A percentile compares a stretch with the other conserved stretches of the same genome.
Evolutionary conservation across 2,797 vertebrate species (phyloP).

Genomic region (Cynodonichthys magdalenae): DNA sequence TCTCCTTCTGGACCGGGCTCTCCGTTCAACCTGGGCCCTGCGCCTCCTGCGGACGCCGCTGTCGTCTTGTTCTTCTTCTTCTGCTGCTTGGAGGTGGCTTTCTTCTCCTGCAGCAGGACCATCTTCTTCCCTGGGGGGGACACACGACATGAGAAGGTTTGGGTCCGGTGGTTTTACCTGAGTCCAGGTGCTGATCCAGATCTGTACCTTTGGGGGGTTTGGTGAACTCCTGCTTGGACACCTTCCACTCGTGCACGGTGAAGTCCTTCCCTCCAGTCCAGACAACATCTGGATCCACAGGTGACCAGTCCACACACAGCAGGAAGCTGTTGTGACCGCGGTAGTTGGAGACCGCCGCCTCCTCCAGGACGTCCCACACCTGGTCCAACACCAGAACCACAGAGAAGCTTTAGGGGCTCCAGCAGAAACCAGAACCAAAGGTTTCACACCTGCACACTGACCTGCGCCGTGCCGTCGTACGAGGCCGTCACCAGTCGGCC

Average conservation of each 20-base stretch:
- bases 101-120: slow-evolving; percentile 88
- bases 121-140: slow-evolving; percentile 87
- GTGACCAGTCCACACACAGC: slow-evolving; percentile 92
- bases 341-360: slow-evolving; percentile 90
- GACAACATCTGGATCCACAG: slow-evolving; percentile 87
- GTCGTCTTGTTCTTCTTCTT: slow-evolving; percentile 91
- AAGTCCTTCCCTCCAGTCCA: slow-evolving; percentile 97
- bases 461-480: slow-evolving; percentile 96
- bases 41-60: slow-evolving; percentile 30
- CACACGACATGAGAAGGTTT: neutral
- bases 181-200: neutral
- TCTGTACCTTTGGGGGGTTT: slow-evolving; percentile 89
- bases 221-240: slow-evolving; percentile 88
- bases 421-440: neutral
- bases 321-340: slow-evolving; percentile 90
- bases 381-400: slow-evolving; percentile 39
- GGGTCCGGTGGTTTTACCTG: neutral
- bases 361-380: slow-evolving; percentile 94
- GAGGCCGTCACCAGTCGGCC: slow-evolving; percentile 88
- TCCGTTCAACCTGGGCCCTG: slow-evolving; percentile 57
- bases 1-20: slow-evolving; percentile 48
- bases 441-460: slow-evolving; percentile 43
- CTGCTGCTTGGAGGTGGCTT: slow-evolving; percentile 85
- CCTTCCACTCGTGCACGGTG: slow-evolving; percentile 90
- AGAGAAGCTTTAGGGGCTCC: neutral